Base-by-base conservation (phyloP, 2,888 invertebrate genomes). In the Reticulitermes lucifugus region DNA sequence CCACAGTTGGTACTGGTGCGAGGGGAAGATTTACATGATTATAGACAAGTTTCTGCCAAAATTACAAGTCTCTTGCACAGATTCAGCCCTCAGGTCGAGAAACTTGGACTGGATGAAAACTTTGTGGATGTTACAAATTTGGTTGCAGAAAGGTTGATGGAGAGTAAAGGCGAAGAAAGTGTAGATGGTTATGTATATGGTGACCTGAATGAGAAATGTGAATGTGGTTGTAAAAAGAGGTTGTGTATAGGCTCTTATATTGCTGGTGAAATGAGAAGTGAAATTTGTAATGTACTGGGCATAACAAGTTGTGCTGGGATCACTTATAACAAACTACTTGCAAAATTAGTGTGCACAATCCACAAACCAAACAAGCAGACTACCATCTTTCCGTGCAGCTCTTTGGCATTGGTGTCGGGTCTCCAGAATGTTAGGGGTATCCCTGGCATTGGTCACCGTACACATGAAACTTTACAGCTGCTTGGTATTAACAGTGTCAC, bases 301-400 rank as follows among this genome's bases (percentile, higher is more conserved):
- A 93, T 96, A 86, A 96, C 96, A 3, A 94, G 94, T 88, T 96
- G 96, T 92, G 96, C 96, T 60, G 97, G 97, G 81, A 93, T 97
- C 87, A 95, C 96, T 59, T 95, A 96, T 89, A 97, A 97, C 90
- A 97, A 97, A 91, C 90, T 97, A 86, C 90, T 97, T 89, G 95
- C 97, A 4, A 97, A 97, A 91, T 91, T 97, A 87, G 94, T 89
- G 1, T 89, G 90, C 25, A 87, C 88, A 10, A 89, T 89, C 83
- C 93, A 96, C 89, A 96, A 96, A 90, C 97, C 97, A 10, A 95
- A 97, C 90, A 94, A 96, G 89, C 97, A 97, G 90, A 96, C 97
- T 0, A 93, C 95, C 46, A 91, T 97, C 87, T 95, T 94, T 87
- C 96, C 97, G 9, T 94, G 94, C 87, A 93, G 94, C 89, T 94